Conservation (phyloP, 2,888 invertebrate species). For the Sceliomorpha sp. region DNA sequence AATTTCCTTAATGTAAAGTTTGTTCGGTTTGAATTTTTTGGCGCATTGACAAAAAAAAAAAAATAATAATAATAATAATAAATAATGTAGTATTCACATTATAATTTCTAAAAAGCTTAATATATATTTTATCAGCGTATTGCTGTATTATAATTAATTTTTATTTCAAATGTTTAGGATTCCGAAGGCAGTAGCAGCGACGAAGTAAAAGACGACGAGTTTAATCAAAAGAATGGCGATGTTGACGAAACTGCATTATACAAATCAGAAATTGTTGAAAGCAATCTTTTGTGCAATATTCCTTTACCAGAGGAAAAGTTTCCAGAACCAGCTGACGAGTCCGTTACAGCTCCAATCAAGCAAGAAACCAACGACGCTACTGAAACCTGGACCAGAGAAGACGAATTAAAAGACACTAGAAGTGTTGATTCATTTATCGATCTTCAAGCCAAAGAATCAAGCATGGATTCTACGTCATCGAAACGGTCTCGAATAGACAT, state of each 20-base stretch:
- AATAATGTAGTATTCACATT: no score
- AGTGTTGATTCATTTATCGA: constrained; percentile 3
- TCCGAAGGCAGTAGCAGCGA: no score
- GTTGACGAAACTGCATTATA: no score
- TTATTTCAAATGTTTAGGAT: background rate
- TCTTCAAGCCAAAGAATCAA: background rate
- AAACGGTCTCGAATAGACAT: constrained; percentile 1
- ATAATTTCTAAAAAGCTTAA: no score
- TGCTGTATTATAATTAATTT: no score
- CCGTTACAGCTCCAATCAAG: background rate
- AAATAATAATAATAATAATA: no score
- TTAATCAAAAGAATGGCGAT: no score
- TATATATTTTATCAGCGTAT: no score
- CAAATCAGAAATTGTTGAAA: background rate
- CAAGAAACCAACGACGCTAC: constrained; percentile 2
- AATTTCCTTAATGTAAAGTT: no score
- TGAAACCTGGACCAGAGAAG: constrained; percentile 3
- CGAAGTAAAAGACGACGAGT: no score
- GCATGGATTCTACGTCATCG: constrained; percentile 1
- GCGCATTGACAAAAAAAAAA: no score
- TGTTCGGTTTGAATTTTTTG: no score
- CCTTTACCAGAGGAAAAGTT: constrained; percentile 42
- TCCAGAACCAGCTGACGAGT: background rate
- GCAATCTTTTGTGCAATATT: constrained; percentile 23
- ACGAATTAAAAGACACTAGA: background rate